These are phyloP conservation scores for Cyclargus thomasi DNA, from an alignment of 1,140 invertebrate genomes.

Conservation along the genomic window DNA sequence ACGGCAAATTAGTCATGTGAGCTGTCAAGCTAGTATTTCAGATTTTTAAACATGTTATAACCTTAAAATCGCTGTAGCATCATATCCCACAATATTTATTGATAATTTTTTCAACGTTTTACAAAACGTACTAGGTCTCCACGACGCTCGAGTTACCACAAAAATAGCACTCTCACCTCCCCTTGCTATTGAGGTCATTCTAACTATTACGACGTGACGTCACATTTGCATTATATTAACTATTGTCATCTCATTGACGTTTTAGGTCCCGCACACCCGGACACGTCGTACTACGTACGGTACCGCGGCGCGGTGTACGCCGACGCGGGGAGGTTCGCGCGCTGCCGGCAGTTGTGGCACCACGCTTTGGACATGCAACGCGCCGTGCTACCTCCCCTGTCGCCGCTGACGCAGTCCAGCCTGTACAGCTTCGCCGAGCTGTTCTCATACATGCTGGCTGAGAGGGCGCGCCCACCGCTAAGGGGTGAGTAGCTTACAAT, in stretches of 20 bases:
- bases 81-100: no score
- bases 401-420: slow-evolving; percentile 95
- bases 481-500: slow-evolving; percentile 58
- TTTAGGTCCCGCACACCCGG: slow-evolving; percentile 89
- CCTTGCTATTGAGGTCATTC: no score
- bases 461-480: slow-evolving; percentile 79
- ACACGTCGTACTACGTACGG: slow-evolving; percentile 96
- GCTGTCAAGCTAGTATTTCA: no score
- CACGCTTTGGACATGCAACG: slow-evolving; percentile 98
- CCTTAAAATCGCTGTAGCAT: no score
- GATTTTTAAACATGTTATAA: no score
- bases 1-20: no score
- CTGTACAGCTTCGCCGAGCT: slow-evolving; percentile 95
- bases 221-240: no score
- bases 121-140: no score
- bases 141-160: no score
- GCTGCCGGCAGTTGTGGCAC: slow-evolving; percentile 94
- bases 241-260: neutral
- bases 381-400: slow-evolving; percentile 92
- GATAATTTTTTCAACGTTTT: no score
- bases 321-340: slow-evolving; percentile 92
- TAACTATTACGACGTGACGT: no score
- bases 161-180: no score
- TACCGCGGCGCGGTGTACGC: slow-evolving; percentile 96
- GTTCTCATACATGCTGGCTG: slow-evolving; percentile 95